Conservation (phyloP, 1,140 invertebrate genomes). For the Neodiprion virginianus region DNA sequence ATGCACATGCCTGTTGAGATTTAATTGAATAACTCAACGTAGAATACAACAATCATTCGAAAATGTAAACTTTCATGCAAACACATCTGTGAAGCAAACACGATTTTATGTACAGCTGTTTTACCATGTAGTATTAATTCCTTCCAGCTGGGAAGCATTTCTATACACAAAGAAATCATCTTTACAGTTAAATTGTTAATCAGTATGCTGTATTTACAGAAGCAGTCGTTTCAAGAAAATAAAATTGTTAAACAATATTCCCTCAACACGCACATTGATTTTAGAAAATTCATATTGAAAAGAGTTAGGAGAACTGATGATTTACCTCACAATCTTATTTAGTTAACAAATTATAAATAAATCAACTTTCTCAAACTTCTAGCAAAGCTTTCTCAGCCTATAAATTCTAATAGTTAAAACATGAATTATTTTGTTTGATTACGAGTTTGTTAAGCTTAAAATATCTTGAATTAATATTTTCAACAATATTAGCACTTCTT, state of each 20-base stretch:
- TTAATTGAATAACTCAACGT: not conserved
- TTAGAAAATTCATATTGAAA: too few species aligned
- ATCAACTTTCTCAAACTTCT: too few species aligned
- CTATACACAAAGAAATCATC: slow-evolving; percentile 50
- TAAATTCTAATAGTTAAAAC: too few species aligned
- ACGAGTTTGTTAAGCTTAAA: too few species aligned
- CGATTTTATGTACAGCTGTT: slow-evolving; percentile 36
- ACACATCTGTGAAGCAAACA: slow-evolving; percentile 28
- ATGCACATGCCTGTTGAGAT: not conserved
- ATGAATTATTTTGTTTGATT: too few species aligned
- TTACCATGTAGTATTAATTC: slow-evolving; percentile 62
- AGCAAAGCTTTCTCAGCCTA: too few species aligned
- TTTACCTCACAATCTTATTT: slow-evolving; percentile 6
- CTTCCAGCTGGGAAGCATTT: slow-evolving; percentile 61
- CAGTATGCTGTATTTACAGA: not conserved
- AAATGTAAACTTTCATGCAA: not conserved
- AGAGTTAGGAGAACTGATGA: too few species aligned
- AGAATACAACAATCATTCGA: not conserved
- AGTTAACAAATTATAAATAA: slow-evolving; percentile 32
- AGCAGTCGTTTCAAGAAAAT: not conserved
- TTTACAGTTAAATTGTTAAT: not conserved
- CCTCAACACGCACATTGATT: too few species aligned
- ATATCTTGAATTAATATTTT: too few species aligned
- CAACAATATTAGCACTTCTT: too few species aligned
- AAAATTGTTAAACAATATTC: too few species aligned